These are phyloP conservation scores for Pomatorhinus ruficollis DNA, from an alignment of 2,113 vertebrate species.

Conservation along the genomic window DNA sequence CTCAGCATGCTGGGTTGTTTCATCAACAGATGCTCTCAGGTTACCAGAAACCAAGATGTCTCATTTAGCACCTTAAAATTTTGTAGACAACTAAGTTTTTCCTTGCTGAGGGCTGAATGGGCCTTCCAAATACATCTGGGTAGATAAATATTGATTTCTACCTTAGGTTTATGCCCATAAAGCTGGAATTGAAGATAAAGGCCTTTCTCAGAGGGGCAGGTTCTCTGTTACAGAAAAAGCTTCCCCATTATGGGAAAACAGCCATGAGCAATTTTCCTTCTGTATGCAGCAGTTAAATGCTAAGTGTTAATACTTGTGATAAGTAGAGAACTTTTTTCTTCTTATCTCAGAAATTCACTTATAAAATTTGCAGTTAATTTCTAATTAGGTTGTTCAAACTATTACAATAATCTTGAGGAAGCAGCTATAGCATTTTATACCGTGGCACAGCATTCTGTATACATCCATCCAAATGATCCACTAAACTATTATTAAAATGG, in stretches of 20 bases:
- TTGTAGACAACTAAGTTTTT: not conserved
- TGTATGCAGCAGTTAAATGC: not conserved
- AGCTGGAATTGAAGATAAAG: not conserved
- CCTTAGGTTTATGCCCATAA: not conserved
- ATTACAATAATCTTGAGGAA: not conserved
- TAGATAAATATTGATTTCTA: not conserved
- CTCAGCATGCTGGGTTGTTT: not conserved
- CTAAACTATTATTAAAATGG: not conserved
- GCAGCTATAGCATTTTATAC: not conserved
- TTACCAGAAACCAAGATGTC: not conserved
- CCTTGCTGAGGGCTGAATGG: not conserved
- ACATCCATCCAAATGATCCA: not conserved
- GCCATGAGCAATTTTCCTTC: not conserved
- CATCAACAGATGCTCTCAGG: not conserved
- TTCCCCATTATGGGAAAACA: not conserved
- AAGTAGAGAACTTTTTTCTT: not conserved
- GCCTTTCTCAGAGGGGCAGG: not conserved
- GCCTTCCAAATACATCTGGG: not conserved
- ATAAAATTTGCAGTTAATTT: not conserved
- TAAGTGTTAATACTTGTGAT: not conserved
- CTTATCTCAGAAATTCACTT: not conserved
- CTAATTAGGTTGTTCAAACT: conserved; percentile 5
- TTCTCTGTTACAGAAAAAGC: not conserved
- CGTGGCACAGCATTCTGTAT: not conserved
- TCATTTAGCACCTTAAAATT: not conserved